phyloP scores from a whole-genome alignment of 1,140 invertebrate genomes.

The Nephila pilipes region DNA sequence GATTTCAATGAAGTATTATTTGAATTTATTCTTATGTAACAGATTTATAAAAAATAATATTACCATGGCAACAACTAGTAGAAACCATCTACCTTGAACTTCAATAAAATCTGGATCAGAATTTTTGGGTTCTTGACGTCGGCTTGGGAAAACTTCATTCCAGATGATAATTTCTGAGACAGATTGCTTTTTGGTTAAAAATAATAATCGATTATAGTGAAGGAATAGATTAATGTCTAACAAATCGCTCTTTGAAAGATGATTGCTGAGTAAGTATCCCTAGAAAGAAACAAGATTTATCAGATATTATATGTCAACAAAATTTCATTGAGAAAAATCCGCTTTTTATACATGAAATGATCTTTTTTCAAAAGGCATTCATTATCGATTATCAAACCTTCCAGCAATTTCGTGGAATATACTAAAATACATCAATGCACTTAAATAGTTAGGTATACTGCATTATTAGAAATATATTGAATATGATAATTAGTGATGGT shows the following conservation, averaged over 20 bases:
- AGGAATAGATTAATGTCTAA: slow-evolving; percentile 80
- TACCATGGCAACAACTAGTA: slow-evolving; percentile 82
- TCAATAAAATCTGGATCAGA: slow-evolving; percentile 79
- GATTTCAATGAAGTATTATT: too few species aligned
- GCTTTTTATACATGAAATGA: not conserved
- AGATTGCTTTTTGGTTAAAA: slow-evolving; percentile 79
- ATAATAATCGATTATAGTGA: slow-evolving; percentile 80
- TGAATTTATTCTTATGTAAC: too few species aligned
- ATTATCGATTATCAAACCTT: too few species aligned
- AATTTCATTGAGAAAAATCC: not conserved
- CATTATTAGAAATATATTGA: too few species aligned
- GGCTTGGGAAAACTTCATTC: slow-evolving; percentile 81
- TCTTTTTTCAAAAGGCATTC: too few species aligned
- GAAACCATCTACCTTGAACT: slow-evolving; percentile 79
- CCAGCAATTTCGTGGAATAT: too few species aligned
- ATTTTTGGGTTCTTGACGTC: slow-evolving; percentile 78
- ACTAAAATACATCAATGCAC: too few species aligned
- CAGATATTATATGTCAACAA: not conserved
- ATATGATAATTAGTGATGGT: too few species aligned
- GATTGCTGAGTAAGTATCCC: slow-evolving; percentile 81
- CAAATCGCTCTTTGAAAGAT: slow-evolving; percentile 80
- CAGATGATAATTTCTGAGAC: slow-evolving; percentile 81
- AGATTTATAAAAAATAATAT: not conserved
- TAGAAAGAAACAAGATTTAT: slow-evolving; percentile 74
- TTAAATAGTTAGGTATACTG: too few species aligned